Evolutionary conservation across 1,140 invertebrate species (phyloP), one percentile per base, ranked within the genome.

Genomic region (Oncopodura yosiiana): DNA sequence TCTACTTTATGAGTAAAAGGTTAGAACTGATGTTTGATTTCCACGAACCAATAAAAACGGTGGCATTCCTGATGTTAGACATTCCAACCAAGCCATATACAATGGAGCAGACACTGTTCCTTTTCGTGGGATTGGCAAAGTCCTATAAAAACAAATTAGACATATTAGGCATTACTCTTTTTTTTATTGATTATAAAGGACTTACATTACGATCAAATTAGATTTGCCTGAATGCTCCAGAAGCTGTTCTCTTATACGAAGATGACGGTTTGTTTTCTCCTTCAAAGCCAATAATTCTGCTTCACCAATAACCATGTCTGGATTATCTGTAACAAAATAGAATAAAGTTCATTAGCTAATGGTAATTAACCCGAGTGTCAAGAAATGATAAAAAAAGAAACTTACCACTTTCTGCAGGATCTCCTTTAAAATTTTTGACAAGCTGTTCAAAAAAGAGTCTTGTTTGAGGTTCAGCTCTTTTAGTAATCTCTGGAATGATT

Each of bases 171-270:
- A 41, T 23, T 39, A 14, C 5, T 8, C 12, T 14, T 41, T 12
- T n/a, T 41, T 19, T n/a, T 19, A 8, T 41, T 12, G 6, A 8
- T 41, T n/a, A 11, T 8, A 11, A 41, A 41, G 38, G 58, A 80
- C 82, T 78, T 76, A 87, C 91, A 95, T 93, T 39, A 94, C 86
- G 65, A 95, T 81, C 19, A 95, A 74, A 34, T 80, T 79, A 1
- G 90, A 82, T 44, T 87, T 77, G 63, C 71, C 80, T 4, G 89
- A 94, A 71, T 94, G 81, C 68, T 88, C 79, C 29, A 85, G 68
- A 16, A 95, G 69, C 53, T 93, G 71, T 69, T 95, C 89, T 49
- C 87, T 74, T 36, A 94, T 74, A 61, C 89, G 74, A 53, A 95
- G 74, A 65, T 94, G 88, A 1, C 89, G 74, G 69, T 84, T 78